These are phyloP conservation scores for Polyodon spathula DNA, from an alignment of 2,113 vertebrate genomes.

Conservation along the genomic window DNA sequence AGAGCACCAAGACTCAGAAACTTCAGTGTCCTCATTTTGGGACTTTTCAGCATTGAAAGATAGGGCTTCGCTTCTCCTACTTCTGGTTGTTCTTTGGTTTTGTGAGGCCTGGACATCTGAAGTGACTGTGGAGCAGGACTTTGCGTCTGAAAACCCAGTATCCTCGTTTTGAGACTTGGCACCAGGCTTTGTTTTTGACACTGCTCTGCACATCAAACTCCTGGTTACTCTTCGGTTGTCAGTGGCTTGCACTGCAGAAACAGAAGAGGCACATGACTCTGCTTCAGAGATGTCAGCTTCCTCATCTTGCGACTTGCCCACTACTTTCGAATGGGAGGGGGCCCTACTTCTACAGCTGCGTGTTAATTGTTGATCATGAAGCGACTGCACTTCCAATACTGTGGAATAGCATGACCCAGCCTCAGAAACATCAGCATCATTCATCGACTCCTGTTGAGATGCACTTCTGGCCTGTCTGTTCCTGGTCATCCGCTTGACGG, in stretches of 20 bases:
- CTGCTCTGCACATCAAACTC: conserved; percentile 32
- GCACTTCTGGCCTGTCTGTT: conserved; percentile 31
- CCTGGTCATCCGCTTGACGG: conserved; percentile 25
- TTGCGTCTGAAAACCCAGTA: conserved; percentile 40
- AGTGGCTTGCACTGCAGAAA: conserved; percentile 36
- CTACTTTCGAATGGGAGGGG: conserved; percentile 10
- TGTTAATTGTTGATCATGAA: conserved; percentile 35
- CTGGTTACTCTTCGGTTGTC: conserved; percentile 23
- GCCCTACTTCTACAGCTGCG: conserved; percentile 46
- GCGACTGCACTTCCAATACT: conserved; percentile 37
- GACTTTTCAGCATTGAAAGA: conserved; percentile 6
- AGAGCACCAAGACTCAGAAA: conserved; percentile 39
- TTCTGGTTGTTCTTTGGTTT: conserved; percentile 51
- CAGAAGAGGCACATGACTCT: conserved; percentile 62
- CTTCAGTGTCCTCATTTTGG: conserved; percentile 23
- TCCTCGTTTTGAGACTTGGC: conserved; percentile 22
- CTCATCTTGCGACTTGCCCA: conserved; percentile 35
- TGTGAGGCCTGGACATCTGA: conserved; percentile 14
- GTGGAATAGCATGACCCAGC: conserved; percentile 67
- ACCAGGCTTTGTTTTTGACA: conserved; percentile 9
- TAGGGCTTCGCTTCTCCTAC: conserved; percentile 30
- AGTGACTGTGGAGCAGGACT: conserved; percentile 48
- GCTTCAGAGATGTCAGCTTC: conserved; percentile 60
- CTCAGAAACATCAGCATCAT: conserved; percentile 66
- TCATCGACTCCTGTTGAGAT: conserved; percentile 31